Evolutionary conservation across 2,888 invertebrate species (phyloP).

Genomic region (Smittia aterrima): DNA sequence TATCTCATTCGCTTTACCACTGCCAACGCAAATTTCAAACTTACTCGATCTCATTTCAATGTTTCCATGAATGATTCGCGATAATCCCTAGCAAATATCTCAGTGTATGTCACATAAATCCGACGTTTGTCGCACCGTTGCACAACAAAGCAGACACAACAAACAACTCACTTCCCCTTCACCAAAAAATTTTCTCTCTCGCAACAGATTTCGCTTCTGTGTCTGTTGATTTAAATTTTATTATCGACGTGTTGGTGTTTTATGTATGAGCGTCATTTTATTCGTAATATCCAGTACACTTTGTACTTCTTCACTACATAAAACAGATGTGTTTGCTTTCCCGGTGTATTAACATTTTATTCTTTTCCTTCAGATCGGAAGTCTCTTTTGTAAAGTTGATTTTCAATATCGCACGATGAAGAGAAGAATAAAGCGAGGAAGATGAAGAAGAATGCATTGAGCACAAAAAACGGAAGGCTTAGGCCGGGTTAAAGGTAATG

Average conservation of each 20-base stretch:
- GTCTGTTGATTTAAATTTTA: not conserved
- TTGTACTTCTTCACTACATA: not conserved
- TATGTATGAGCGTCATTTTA: not conserved
- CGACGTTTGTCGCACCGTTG: too few relatives aligned
- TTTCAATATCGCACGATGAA: slow-evolving; percentile 19
- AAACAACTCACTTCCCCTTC: too few relatives aligned
- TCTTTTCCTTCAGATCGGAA: not conserved
- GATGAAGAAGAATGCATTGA: slow-evolving; percentile 1
- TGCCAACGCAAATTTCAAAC: too few relatives aligned
- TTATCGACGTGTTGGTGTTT: not conserved
- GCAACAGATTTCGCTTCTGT: too few relatives aligned
- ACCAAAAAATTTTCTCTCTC: too few relatives aligned
- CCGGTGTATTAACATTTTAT: not conserved
- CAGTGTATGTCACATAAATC: too few relatives aligned
- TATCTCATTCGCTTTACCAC: too few relatives aligned
- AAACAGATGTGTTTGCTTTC: slow-evolving; percentile 18
- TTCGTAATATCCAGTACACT: not conserved
- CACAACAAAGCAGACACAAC: too few relatives aligned
- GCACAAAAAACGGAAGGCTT: slow-evolving; percentile 24
- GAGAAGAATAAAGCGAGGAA: not conserved
- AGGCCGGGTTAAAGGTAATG: slow-evolving; percentile 4
- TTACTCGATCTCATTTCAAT: too few relatives aligned
- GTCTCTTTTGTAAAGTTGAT: slow-evolving; percentile 6
- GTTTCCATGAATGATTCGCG: too few relatives aligned
- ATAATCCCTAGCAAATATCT: too few relatives aligned